Conservation (phyloP, 37 sponge, comb jelly and placozoan genomes). For the Spongilla lacustris region DNA sequence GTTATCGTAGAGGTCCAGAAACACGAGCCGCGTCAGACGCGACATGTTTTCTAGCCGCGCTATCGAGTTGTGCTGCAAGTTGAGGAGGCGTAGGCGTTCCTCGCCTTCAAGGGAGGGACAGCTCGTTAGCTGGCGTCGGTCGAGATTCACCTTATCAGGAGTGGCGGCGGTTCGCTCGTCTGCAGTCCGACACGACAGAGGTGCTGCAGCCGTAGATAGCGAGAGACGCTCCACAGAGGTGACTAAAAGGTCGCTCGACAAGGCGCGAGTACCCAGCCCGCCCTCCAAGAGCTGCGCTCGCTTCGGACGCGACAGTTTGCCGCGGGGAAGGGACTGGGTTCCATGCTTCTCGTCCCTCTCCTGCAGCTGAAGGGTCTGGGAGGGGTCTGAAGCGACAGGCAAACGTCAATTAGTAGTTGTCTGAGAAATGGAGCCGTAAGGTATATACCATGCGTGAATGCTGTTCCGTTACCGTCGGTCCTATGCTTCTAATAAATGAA, state of each 20-base stretch:
- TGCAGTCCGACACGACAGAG: slow-evolving; percentile 76
- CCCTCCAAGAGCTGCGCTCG: background rate
- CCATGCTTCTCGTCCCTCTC: background rate
- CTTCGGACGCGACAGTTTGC: background rate
- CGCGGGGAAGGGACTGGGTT: background rate
- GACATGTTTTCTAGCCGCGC: slow-evolving; percentile 78
- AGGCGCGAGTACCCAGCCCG: background rate
- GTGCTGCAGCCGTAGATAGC: slow-evolving; percentile 62
- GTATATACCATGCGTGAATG: background rate
- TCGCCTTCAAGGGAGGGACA: slow-evolving; percentile 92
- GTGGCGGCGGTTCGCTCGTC: slow-evolving; percentile 78
- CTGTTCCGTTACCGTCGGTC: background rate
- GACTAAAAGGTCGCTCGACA: background rate
- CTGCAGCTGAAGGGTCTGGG: background rate
- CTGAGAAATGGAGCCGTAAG: background rate
- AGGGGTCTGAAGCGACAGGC: background rate
- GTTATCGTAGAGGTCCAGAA: slow-evolving; percentile 98
- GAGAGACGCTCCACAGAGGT: slow-evolving; percentile 50
- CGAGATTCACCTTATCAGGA: slow-evolving; percentile 92
- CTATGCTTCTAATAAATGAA: background rate
- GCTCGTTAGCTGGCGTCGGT: slow-evolving; percentile 79
- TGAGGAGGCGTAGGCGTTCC: slow-evolving; percentile 85
- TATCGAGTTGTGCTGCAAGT: slow-evolving; percentile 95
- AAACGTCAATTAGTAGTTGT: background rate
- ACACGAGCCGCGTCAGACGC: slow-evolving; percentile 80